Percentiles rank a stretch among this genome's conserved stretches.
phyloP scores from a whole-genome alignment of 2,113 vertebrate species.

The Setophaga kirtlandii region DNA sequence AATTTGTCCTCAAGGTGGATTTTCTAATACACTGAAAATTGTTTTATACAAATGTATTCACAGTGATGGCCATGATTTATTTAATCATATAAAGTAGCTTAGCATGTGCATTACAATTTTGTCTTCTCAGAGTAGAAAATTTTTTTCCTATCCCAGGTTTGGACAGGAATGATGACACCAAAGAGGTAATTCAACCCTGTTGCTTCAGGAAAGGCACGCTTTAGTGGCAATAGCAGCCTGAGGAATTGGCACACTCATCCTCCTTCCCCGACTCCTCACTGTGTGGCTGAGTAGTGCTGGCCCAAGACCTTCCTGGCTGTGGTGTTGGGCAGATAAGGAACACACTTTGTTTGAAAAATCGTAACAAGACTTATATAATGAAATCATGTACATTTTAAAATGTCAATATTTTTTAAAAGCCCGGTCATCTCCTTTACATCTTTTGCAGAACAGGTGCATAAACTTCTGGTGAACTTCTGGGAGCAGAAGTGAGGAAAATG shows the following conservation, averaged over 20 bases:
- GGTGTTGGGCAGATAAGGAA: neutral
- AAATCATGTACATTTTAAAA: neutral
- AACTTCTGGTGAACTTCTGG: neutral
- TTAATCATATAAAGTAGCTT: neutral
- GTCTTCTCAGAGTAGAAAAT: neutral
- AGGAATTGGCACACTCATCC: neutral
- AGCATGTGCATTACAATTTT: neutral
- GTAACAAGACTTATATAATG: neutral
- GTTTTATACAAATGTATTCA: neutral
- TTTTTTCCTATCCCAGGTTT: neutral
- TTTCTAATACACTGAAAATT: neutral
- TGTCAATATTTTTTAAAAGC: neutral
- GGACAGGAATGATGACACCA: neutral
- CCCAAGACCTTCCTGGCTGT: neutral
- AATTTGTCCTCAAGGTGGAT: neutral
- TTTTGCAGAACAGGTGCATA: neutral
- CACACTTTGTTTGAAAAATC: neutral
- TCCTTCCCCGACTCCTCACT: neutral
- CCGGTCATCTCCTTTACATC: neutral
- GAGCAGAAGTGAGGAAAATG: neutral
- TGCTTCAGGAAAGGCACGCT: neutral
- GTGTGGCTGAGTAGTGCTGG: neutral
- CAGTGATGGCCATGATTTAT: neutral
- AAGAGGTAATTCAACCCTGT: neutral
- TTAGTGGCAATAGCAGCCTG: neutral